A percentile compares a stretch with the other conserved stretches of the same genome.
Conservation (phyloP, 2,888 invertebrate species). For the Oligia latruncula region DNA sequence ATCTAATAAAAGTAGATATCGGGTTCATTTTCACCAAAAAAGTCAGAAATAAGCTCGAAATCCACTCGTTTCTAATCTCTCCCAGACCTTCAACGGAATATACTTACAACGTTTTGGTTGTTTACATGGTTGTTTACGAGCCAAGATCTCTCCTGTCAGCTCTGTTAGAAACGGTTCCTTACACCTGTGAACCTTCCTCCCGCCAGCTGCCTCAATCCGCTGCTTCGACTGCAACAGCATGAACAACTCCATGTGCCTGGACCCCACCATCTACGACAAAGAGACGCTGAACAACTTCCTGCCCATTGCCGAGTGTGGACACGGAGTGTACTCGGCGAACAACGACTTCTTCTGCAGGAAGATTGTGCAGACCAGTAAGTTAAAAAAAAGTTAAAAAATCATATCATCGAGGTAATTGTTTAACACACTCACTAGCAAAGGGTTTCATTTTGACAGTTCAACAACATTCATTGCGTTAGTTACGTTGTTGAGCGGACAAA, state of each 20-base stretch:
- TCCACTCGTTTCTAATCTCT: neutral
- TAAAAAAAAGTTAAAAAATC: neutral
- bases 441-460: no score
- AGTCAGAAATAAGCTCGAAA: neutral
- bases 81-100: neutral
- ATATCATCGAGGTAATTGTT: no score
- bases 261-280: slow-evolving; percentile 86
- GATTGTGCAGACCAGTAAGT: slow-evolving; percentile 91
- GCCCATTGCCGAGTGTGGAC: slow-evolving; percentile 84
- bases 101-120: neutral
- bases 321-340: slow-evolving; percentile 70
- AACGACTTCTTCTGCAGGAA: slow-evolving; percentile 92
- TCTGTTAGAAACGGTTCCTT: neutral
- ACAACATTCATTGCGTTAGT: no score
- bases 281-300: slow-evolving; percentile 81
- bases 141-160: neutral
- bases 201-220: slow-evolving; percentile 87
- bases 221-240: slow-evolving; percentile 95
- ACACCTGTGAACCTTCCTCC: neutral
- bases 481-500: no score
- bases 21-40: neutral
- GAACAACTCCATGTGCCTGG: slow-evolving; percentile 92
- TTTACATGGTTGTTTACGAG: no score
- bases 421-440: no score
- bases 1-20: neutral